Conservation (phyloP, 1,140 invertebrate species). For the Parapsyche elsis region DNA sequence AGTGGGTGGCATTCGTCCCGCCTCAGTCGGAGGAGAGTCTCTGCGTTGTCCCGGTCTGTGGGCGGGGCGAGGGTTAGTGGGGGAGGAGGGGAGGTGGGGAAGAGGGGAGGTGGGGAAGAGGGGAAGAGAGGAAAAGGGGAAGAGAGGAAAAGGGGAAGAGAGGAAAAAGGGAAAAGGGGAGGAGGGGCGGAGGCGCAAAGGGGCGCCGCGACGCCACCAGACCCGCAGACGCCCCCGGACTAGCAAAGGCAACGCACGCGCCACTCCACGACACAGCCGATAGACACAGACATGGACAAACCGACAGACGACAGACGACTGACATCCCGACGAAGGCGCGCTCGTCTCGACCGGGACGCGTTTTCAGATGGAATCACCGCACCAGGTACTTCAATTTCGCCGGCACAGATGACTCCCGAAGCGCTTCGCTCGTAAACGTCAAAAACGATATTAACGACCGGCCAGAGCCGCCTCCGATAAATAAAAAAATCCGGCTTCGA, state of each 20-base stretch:
- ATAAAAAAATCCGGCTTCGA: too few species aligned
- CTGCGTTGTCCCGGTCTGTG: background rate
- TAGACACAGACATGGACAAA: background rate
- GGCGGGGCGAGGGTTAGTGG: constrained; percentile 27
- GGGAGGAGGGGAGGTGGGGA: constrained; percentile 26
- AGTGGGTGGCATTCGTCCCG: background rate
- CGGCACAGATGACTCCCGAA: background rate
- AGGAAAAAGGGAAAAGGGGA: constrained; percentile 11
- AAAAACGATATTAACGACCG: constrained; percentile 53
- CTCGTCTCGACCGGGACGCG: background rate
- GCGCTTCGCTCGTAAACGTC: constrained; percentile 50
- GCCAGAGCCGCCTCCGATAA: constrained; percentile 12
- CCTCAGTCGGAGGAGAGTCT: background rate
- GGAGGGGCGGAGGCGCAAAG: constrained; percentile 39
- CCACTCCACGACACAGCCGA: background rate
- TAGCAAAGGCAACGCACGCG: constrained; percentile 46
- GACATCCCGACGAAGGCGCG: background rate
- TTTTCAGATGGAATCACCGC: background rate
- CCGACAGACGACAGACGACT: background rate
- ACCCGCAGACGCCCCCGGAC: constrained; percentile 55
- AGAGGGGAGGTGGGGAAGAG: too few species aligned
- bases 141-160: constrained; percentile 25
- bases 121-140: background rate
- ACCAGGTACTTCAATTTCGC: background rate
- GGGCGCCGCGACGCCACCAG: constrained; percentile 53